Evolutionary conservation across 2,888 invertebrate genomes (phyloP).

Genomic region (Stenurella melanura): DNA sequence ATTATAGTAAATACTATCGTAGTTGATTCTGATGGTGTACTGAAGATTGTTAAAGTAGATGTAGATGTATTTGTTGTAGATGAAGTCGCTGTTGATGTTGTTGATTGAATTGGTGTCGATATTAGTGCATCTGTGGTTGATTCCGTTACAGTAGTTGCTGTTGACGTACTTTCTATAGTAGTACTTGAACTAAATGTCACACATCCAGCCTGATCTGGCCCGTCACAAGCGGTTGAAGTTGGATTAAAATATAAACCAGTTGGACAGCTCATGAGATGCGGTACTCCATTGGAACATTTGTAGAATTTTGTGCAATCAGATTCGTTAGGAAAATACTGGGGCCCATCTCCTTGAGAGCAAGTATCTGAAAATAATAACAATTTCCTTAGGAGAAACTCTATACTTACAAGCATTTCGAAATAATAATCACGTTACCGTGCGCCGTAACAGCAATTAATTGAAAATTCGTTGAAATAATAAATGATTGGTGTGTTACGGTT

Average conservation of each 20-base stretch:
- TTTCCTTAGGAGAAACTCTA: not conserved
- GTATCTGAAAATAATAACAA: conserved; percentile 1
- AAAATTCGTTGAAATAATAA: too few species aligned
- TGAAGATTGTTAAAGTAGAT: too few species aligned
- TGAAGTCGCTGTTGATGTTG: not conserved
- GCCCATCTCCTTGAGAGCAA: not conserved
- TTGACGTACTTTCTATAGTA: not conserved
- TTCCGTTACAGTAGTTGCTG: not conserved
- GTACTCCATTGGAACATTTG: conserved; percentile 22
- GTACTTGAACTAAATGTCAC: not conserved
- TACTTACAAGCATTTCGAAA: too few species aligned
- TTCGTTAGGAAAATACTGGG: conserved; percentile 20
- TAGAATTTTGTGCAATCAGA: conserved; percentile 25
- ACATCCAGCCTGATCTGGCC: conserved; percentile 16
- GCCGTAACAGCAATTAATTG: too few species aligned
- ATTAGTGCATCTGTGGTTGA: not conserved
- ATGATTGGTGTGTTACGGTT: too few species aligned
- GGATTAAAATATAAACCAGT: conserved; percentile 22
- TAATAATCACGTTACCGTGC: too few species aligned
- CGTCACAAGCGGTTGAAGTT: conserved; percentile 17
- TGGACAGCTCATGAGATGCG: not conserved
- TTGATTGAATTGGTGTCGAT: not conserved
- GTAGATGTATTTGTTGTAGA: not conserved
- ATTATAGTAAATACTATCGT: too few species aligned
- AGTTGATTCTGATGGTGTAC: too few species aligned